Base-by-base conservation (phyloP, 2,888 invertebrate species). In the Phyto melanocephala region DNA sequence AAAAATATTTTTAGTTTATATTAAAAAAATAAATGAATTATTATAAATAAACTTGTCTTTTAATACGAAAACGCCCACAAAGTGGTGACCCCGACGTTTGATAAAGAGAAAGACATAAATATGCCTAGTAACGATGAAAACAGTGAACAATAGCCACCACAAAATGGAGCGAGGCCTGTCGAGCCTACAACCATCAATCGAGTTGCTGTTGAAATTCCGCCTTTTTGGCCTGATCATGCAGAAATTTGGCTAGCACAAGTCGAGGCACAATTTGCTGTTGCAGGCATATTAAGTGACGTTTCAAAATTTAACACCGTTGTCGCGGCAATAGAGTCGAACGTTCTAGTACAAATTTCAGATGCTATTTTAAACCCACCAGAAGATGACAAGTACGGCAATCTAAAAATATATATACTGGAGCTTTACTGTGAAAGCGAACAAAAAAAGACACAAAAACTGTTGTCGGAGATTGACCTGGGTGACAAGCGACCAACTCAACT, bases 291-390 rank as follows among this genome's bases (percentile, higher is more conserved):
- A 0, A 24, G 63, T 0, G 87, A 88, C 28, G 8, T 20, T 0
- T 84, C 85, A 0, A 88, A 86, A 47, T 87, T 86, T 42, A 74
- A 85, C 1, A 84, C 84, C 22, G 84, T 87, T 0, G 80, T 86
- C 0, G 83, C 85, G 1, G 80, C 79, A 13, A 68, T 86, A 3
- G 85, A 85, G 24, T 77, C 82, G 8, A 82, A 84, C 10, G 82
- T 84, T 22, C 56, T 85, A 5, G 75, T 58, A 4, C 84, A 85
- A 76, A 83, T 86, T 13, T 58, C 80, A 0, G 81, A 85, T 17
- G 80, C 84, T 40, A 81, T 86, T 52, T 58, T 84, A 1, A 54
- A 79, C 15, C 84, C 85, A 15, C 85, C 84, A n/a, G 50, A 35
- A 7, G 65, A 35, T 8, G 63, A 78, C 28, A 86, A 85, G 50